A percentile compares a stretch with the other conserved stretches of the same genome.
Evolutionary conservation across 2,888 invertebrate species (phyloP).

Genomic region (Elgonia sp.): DNA sequence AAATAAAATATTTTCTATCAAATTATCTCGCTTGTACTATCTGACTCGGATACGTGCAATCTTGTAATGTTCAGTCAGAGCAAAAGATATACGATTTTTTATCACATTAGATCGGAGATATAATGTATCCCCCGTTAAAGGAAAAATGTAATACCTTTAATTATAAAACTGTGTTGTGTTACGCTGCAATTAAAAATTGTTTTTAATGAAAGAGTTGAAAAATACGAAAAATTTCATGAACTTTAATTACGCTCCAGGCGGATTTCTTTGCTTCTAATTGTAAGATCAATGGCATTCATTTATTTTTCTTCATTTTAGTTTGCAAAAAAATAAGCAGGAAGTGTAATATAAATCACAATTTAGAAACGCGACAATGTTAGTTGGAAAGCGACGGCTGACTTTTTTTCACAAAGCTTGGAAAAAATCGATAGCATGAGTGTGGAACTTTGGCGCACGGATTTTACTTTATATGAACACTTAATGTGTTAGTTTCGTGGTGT

Average conservation of each 20-base stretch:
- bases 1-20: constrained; percentile 27
- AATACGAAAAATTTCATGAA: background rate
- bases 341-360: constrained; percentile 32
- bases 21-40: background rate
- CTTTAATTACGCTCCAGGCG: background rate
- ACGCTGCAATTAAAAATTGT: constrained; percentile 15
- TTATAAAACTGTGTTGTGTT: background rate
- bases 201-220: background rate
- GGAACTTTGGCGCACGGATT: background rate
- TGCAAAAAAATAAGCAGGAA: background rate
- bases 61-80: constrained; percentile 6
- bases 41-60: background rate
- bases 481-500: background rate
- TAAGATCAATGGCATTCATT: background rate
- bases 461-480: background rate
- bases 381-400: background rate
- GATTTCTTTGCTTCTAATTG: background rate
- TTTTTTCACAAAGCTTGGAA: constrained; percentile 1
- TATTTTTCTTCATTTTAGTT: background rate
- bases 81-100: constrained; percentile 1
- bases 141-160: background rate
- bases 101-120: background rate
- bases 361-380: constrained; percentile 28
- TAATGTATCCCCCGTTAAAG: background rate
- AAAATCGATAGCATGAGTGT: constrained; percentile 14